Evolutionary conservation across 2,113 vertebrate species (phyloP), one percentile per base, ranked within the genome.

Genomic region (Pipa parva): DNA sequence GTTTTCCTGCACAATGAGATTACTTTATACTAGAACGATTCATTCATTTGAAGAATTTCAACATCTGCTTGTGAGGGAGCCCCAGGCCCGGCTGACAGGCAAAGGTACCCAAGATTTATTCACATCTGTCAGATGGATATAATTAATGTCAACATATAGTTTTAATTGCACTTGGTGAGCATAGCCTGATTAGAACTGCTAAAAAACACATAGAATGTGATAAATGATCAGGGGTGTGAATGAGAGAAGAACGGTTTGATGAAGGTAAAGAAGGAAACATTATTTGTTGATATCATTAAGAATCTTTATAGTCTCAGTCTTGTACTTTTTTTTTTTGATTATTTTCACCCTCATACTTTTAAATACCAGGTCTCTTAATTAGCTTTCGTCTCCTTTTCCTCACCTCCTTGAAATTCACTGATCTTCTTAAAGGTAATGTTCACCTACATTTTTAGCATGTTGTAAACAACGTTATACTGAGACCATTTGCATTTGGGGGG

Each of bases 101-200:
- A 58, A 15, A 33, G 29, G 29, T 58, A 58, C 37, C 27, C 24
- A 29, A 33, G 55, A 58, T 20, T 58, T 58, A 58, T 58, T 58
- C 31, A 58, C 55, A 58, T 58, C 55, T 58, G 55, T n/a, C 55
- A 58, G n/a, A 36, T 58, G 29, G 28, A 36, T 56, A 56, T 58
- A 58, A 58, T 37, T 33, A 58, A 58, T 58, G 8, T 20, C 31
- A 36, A 58, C 18, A 11, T 58, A 58, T n/a, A 58, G 18, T 36
- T 58, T 58, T 58, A 58, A 58, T 58, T 58, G 55, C 4, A n/a
- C 17, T 36, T 37, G 17, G n/a, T 22, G 29, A 58, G 20, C 8
- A 29, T 36, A 36, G 31, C 20, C 20, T 22, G 29, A 58, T 58
- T 58, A 58, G 39, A 15, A 13, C 39, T 42, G n/a, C 39, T 42